Evolutionary conservation across 2,888 invertebrate species (phyloP), one percentile per base, ranked within the genome.

Genomic region (Apoda limacodes): DNA sequence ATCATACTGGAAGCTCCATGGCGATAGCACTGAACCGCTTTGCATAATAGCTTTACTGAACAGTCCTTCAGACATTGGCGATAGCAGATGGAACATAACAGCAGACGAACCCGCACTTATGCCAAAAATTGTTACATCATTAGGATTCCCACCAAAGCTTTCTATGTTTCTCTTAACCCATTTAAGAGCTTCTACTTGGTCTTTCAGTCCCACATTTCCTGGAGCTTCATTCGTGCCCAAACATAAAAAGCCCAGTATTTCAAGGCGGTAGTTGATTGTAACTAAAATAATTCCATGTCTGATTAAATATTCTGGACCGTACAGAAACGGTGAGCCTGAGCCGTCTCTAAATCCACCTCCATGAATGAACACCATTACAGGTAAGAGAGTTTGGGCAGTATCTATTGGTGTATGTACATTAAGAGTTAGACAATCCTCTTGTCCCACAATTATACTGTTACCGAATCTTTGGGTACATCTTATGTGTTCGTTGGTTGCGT

Each of bases 311-410:
- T 71, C 60, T 1, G 78, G 70, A 9, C 76, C 75, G 29, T 78
- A 78, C 5, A 78, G 34, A 19, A 63, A 58, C 2, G 67, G 64
- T 1, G 69, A 62, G 2, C 64, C 65, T 0, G 76, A 76, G 0
- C 78, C 78, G 13, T 70, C 70, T 13, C 70, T 46, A 39, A 68
- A 80, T 0, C 76, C 78, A 10, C 78, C 78, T 9, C 78, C 78
- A 22, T 80, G 78, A 39, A 80, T 64, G 42, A 67, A 78, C 1
- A 76, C 63, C 71, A 80, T 76, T 17, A 80, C 78, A 3, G 78
- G 76, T n/a, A n/a, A n/a, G 1, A 52, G 50, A 0, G 45, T 48
- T 3, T 45, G 21, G 4, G 34, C 20, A 3, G 35, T 14, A 2
- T 32, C 24, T 3, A 51, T 20, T 1, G 80, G 80, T 1, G 67